Evolutionary conservation across 2,888 invertebrate genomes (phyloP).

Genomic region (Drosophila quinaria): DNA sequence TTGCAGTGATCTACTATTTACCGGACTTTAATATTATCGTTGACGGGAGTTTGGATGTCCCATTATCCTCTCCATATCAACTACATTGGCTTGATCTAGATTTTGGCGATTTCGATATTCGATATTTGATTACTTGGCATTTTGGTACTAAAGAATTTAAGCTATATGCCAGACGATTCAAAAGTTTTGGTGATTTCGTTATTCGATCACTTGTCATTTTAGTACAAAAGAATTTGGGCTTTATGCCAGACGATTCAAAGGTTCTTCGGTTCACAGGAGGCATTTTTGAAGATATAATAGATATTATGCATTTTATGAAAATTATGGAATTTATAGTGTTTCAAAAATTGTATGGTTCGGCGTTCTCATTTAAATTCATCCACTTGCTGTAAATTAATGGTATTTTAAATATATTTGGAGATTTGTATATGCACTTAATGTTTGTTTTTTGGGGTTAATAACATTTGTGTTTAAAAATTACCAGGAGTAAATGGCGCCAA

Average conservation of each 20-base stretch:
- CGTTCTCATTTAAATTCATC: background rate
- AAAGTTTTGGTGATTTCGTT: background rate
- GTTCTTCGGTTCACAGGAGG: background rate
- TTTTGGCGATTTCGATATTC: background rate
- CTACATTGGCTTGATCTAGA: background rate
- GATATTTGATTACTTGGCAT: background rate
- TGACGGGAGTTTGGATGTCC: background rate
- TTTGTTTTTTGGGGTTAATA: background rate
- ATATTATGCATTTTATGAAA: background rate
- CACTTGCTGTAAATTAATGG: background rate
- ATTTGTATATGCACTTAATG: background rate
- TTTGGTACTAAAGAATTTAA: background rate
- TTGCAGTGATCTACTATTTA: background rate
- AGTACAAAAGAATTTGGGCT: background rate
- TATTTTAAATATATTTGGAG: background rate
- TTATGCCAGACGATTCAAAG: background rate
- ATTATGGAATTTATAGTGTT: background rate
- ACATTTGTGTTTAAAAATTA: no score
- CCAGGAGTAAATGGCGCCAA: background rate
- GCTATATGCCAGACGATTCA: background rate
- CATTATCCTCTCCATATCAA: background rate
- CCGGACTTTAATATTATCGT: background rate
- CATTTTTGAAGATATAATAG: no score
- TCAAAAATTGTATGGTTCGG: background rate
- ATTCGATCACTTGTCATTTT: background rate